A percentile compares a stretch with the other conserved stretches of the same genome.
Conservation (phyloP, 1,140 invertebrate genomes). For the Drosophila jambulina region DNA sequence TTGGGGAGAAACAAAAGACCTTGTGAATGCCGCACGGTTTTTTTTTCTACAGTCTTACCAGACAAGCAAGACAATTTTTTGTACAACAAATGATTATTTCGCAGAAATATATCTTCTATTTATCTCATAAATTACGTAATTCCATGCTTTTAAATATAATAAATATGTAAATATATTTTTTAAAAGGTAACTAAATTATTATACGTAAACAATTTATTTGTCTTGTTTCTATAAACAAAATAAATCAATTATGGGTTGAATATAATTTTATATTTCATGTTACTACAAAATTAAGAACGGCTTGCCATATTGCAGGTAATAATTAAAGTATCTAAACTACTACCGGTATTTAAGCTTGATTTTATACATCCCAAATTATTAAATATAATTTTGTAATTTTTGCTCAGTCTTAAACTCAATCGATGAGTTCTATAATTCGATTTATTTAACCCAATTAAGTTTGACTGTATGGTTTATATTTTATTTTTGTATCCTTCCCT, state of each 20-base stretch:
- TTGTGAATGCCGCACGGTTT: slow-evolving; percentile 69
- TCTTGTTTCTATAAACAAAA: neutral
- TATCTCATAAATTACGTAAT: neutral
- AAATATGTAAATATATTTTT: neutral
- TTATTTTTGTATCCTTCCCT: slow-evolving; percentile 17
- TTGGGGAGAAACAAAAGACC: slow-evolving; percentile 52
- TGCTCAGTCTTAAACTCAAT: no score
- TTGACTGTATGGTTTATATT: neutral
- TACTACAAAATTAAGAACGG: neutral
- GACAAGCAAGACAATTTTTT: neutral
- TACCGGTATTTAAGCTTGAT: neutral
- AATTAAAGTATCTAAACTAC: neutral
- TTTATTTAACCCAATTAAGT: neutral
- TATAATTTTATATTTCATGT: no score
- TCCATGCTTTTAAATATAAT: neutral
- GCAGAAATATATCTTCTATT: neutral
- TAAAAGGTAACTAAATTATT: no score
- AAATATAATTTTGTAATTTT: neutral
- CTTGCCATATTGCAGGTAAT: neutral
- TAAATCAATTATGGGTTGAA: neutral
- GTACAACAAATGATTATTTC: neutral
- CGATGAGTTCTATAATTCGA: neutral
- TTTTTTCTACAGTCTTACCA: slow-evolving; percentile 20
- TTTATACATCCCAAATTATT: neutral
- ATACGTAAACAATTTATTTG: no score